Conservation (phyloP, 2,888 invertebrate genomes). For the Steinernema hermaphroditum region DNA sequence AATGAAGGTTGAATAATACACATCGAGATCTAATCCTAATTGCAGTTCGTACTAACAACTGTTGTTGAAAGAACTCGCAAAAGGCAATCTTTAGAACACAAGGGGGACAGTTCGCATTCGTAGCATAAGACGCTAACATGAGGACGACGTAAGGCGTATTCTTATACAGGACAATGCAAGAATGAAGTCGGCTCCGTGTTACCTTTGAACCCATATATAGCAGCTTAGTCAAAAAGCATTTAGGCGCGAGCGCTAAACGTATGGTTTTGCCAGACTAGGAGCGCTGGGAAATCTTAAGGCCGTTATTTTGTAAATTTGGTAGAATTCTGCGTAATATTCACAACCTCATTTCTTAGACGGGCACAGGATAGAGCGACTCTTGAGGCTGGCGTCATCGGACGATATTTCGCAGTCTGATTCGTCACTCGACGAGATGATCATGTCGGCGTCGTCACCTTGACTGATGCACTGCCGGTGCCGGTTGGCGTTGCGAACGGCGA, state of each 20-base stretch:
- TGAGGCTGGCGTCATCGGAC: conserved; percentile 5
- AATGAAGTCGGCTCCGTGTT: neutral
- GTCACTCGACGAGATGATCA: conserved; percentile 19
- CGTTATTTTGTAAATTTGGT: neutral
- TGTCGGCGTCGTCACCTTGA: conserved; percentile 16
- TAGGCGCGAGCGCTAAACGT: neutral
- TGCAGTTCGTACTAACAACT: neutral
- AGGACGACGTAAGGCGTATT: no score
- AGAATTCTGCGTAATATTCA: conserved; percentile 3
- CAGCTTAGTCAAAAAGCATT: conserved; percentile 18
- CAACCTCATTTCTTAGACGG: conserved; percentile 9
- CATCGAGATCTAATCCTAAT: conserved; percentile 29
- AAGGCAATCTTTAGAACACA: neutral
- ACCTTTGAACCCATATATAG: conserved; percentile 11
- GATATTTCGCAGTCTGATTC: conserved; percentile 21
- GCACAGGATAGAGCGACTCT: conserved; percentile 12
- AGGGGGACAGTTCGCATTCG: no score
- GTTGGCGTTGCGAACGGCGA: conserved; percentile 21
- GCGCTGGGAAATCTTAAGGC: conserved; percentile 5
- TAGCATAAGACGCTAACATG: no score
- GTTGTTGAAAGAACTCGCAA: conserved; percentile 6
- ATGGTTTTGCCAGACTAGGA: conserved; percentile 16
- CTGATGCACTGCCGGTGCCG: neutral
- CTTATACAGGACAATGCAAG: neutral
- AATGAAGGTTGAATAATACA: neutral